A percentile compares a stretch with the other conserved stretches of the same genome.
These are phyloP conservation scores for Antitype chi DNA, from an alignment of 2,888 invertebrate species.

Conservation along the genomic window DNA sequence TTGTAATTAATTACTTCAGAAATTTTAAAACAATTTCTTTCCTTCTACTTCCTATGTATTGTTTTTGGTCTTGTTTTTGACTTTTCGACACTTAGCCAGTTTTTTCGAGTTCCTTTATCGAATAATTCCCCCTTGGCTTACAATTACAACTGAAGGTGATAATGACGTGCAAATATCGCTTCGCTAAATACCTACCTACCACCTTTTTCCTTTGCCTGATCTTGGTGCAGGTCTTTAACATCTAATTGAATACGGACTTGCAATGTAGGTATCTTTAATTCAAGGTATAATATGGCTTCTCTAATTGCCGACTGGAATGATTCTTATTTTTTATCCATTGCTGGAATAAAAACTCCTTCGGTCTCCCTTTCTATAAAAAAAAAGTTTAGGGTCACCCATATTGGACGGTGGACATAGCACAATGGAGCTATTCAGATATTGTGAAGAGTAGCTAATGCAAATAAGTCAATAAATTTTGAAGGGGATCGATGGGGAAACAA, in stretches of 20 bases:
- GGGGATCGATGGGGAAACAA: background rate
- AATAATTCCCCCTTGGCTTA: conserved; percentile 23
- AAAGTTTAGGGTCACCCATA: background rate
- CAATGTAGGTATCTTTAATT: conserved; percentile 8
- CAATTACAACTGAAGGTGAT: conserved; percentile 35
- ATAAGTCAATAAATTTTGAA: conserved; percentile 7
- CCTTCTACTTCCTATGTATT: background rate
- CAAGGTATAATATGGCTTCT: conserved; percentile 1
- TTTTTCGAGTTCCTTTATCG: conserved; percentile 15
- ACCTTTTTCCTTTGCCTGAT: conserved; percentile 12
- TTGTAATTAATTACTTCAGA: background rate
- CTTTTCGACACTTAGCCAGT: background rate
- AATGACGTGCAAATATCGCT: conserved; percentile 13
- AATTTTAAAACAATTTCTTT: background rate
- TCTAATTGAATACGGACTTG: conserved; percentile 7
- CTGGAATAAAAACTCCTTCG: conserved; percentile 6
- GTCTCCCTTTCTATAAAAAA: background rate
- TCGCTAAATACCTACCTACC: background rate
- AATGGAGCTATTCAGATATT: background rate
- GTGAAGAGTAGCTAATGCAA: background rate
- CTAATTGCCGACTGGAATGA: background rate
- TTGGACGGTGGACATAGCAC: background rate
- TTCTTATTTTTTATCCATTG: conserved; percentile 4
- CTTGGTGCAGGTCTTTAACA: conserved; percentile 35
- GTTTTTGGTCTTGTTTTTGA: background rate